Evolutionary conservation across 1,140 invertebrate genomes (phyloP).

Genomic region (Lepidurus packardi): DNA sequence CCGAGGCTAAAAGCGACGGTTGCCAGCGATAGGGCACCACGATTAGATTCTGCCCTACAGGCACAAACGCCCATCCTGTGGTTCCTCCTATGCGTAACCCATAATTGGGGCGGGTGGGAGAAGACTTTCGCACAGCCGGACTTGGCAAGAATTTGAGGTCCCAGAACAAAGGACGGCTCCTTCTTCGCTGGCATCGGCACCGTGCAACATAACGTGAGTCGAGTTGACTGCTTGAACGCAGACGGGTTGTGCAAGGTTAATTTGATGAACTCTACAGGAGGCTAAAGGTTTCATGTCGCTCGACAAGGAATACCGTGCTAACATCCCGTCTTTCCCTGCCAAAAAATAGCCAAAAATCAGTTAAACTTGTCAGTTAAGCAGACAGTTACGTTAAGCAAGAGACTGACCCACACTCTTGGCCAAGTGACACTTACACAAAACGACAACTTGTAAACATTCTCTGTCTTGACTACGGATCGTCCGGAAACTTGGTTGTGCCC

Average conservation of each 20-base stretch:
- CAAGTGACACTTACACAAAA: not conserved
- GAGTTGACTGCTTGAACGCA: not conserved
- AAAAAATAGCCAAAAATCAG: not conserved
- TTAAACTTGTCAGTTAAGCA: not conserved
- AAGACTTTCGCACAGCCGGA: not conserved
- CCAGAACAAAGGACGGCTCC: slow-evolving; percentile 2
- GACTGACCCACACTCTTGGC: too few species aligned
- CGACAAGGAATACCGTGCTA: not conserved
- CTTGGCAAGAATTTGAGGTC: not conserved
- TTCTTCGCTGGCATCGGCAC: not conserved
- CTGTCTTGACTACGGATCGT: not conserved
- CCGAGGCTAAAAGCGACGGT: not conserved
- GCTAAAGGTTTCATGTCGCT: not conserved
- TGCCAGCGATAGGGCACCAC: not conserved
- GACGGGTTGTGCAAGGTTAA: not conserved
- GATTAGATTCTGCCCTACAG: not conserved
- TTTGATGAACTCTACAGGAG: not conserved
- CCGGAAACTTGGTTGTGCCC: not conserved
- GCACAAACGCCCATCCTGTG: not conserved
- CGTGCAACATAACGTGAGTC: not conserved
- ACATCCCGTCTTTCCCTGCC: not conserved
- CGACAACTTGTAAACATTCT: not conserved
- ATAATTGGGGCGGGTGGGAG: not conserved
- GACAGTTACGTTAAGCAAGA: not conserved
- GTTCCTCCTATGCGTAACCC: not conserved